These are phyloP conservation scores for Cephus pygmeus DNA, from an alignment of 2,888 invertebrate species.

Conservation along the genomic window DNA sequence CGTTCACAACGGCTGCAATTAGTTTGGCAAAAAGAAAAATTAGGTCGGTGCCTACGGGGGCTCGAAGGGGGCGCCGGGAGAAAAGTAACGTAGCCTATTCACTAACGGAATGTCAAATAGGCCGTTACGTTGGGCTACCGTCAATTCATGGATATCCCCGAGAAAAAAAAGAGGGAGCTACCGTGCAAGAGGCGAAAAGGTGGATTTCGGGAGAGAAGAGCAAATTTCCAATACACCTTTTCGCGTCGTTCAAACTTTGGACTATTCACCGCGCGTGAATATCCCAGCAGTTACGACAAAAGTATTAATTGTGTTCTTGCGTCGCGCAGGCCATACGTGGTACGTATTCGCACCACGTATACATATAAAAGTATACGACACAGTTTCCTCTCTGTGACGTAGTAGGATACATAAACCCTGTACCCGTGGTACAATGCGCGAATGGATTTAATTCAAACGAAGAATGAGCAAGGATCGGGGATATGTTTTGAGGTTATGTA, in stretches of 20 bases:
- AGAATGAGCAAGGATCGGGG: neutral
- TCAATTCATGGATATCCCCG: neutral
- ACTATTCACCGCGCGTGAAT: neutral
- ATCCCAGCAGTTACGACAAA: neutral
- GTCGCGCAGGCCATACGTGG: neutral
- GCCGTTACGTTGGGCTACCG: neutral
- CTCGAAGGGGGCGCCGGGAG: neutral
- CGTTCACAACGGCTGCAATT: neutral
- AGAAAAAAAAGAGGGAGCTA: neutral
- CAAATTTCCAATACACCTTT: neutral
- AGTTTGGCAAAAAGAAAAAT: neutral
- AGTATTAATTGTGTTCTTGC: neutral
- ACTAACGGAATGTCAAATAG: neutral
- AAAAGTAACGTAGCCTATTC: neutral
- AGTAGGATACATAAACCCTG: neutral
- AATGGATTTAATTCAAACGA: neutral
- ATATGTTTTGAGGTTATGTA: slow-evolving; percentile 9
- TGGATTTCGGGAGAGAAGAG: neutral
- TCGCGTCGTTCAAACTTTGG: neutral
- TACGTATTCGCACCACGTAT: neutral
- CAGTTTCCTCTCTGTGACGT: neutral
- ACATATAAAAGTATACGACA: neutral
- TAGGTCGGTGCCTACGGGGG: neutral
- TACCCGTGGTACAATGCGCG: neutral
- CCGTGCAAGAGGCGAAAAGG: neutral